Evolutionary conservation across 1,140 invertebrate genomes (phyloP).

Genomic region (Aradophagus sp.): DNA sequence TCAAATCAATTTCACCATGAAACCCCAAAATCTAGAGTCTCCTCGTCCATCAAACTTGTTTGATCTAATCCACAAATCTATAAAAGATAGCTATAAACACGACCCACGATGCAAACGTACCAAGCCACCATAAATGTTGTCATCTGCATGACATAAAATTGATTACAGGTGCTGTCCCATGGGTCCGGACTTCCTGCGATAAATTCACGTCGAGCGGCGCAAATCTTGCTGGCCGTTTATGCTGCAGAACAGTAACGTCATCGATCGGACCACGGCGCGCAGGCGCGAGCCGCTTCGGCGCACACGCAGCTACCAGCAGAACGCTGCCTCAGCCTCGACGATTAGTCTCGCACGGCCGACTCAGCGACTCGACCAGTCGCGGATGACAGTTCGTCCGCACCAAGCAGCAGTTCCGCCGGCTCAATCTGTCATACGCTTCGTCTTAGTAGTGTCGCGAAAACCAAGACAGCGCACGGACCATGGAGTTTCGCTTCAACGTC

Average conservation of each 20-base stretch:
- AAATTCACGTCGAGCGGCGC: constrained; percentile 4
- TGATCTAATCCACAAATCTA: too few species aligned
- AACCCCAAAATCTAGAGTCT: too few species aligned
- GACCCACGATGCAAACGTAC: neutral
- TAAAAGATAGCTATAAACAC: too few species aligned
- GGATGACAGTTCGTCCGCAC: neutral
- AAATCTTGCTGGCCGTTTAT: constrained; percentile 10
- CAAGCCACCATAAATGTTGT: neutral
- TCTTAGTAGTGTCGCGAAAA: neutral
- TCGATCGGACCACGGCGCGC: constrained; percentile 12
- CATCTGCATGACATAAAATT: constrained; percentile 3
- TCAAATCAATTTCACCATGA: too few species aligned
- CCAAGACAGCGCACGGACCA: constrained; percentile 42
- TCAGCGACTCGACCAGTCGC: neutral
- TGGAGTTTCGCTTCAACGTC: constrained; percentile 80
- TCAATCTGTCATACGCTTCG: neutral
- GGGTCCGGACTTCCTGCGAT: constrained; percentile 3
- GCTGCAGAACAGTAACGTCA: constrained; percentile 20
- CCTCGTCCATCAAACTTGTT: too few species aligned
- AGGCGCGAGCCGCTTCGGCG: constrained; percentile 11
- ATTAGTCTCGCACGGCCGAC: neutral
- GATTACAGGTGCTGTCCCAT: constrained; percentile 12
- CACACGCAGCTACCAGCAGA: constrained; percentile 4
- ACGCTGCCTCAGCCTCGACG: constrained; percentile 1
- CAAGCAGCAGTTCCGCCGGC: constrained; percentile 1